phyloP scores from a whole-genome alignment of 2,113 vertebrate genomes.

The Lonchura striata region DNA sequence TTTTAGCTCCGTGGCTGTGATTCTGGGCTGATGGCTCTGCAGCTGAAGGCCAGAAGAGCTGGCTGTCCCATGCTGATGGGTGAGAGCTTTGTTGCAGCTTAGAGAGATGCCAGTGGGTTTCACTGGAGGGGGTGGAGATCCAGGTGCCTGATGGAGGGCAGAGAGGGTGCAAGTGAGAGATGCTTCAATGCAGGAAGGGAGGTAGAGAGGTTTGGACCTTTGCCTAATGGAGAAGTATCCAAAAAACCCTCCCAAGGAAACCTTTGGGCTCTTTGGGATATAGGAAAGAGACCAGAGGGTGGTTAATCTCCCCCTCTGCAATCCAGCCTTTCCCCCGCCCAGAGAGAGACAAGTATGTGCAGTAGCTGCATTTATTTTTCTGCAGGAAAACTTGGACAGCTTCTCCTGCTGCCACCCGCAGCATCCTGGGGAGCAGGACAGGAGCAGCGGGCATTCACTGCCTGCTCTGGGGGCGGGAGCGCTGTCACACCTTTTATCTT shows the following conservation, averaged over 20 bases:
- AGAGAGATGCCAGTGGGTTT: background rate
- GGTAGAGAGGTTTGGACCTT: background rate
- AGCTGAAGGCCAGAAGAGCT: background rate
- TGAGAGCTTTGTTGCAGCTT: background rate
- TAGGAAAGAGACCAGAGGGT: background rate
- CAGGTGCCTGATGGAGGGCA: fast-evolving
- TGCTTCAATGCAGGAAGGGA: background rate
- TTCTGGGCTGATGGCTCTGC: background rate
- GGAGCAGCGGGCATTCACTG: fast-evolving
- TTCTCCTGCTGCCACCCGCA: background rate
- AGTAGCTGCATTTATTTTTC: background rate
- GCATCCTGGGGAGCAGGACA: fast-evolving
- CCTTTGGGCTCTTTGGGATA: background rate
- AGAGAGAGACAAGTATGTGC: fast-evolving
- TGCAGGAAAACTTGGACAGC: background rate
- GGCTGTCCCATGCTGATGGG: fast-evolving
- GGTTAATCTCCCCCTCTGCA: background rate
- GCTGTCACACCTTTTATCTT: background rate
- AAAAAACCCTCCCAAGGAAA: background rate
- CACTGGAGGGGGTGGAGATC: background rate
- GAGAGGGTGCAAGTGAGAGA: background rate
- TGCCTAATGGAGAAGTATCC: background rate
- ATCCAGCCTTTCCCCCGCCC: fast-evolving
- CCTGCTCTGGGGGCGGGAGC: background rate
- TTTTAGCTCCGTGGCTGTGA: background rate